Percentiles rank a stretch among this genome's conserved stretches.
Evolutionary conservation across 2,888 invertebrate genomes (phyloP).

Genomic region (Ametastegia equiseti): DNA sequence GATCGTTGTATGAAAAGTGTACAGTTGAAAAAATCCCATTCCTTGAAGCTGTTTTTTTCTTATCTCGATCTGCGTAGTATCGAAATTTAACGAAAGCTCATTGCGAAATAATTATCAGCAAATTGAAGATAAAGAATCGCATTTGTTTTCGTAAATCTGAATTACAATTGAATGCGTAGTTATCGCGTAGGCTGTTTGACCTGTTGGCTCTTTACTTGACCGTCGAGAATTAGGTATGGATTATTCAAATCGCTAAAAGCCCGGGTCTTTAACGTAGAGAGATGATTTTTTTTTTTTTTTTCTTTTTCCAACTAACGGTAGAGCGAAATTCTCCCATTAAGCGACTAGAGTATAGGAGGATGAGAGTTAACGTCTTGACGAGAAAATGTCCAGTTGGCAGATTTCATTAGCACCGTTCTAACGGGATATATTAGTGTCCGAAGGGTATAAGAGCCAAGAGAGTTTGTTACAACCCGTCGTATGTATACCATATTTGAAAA

Average conservation of each 20-base stretch:
- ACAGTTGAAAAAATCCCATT: background rate
- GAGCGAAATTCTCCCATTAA: background rate
- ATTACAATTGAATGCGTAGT: background rate
- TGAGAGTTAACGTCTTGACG: background rate
- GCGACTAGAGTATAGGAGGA: no score
- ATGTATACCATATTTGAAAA: background rate
- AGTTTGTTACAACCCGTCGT: slow-evolving; percentile 11
- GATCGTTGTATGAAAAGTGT: background rate
- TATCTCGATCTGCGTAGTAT: background rate
- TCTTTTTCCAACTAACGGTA: background rate
- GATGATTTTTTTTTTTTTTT: no score
- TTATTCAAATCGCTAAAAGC: background rate
- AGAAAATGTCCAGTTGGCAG: slow-evolving; percentile 25
- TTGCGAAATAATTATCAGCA: background rate
- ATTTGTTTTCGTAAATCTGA: background rate
- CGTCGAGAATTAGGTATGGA: background rate
- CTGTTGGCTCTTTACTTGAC: background rate
- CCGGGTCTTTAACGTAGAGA: background rate
- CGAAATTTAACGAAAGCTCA: background rate
- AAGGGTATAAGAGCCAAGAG: slow-evolving; percentile 14
- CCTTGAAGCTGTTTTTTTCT: background rate
- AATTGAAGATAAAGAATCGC: background rate
- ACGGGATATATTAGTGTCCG: slow-evolving; percentile 18
- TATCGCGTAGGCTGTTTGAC: background rate
- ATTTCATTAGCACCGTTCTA: slow-evolving; percentile 2